phyloP scores from a whole-genome alignment of 1,140 invertebrate genomes.

The roundworm (Caenorhabditis elegans) region DNA sequence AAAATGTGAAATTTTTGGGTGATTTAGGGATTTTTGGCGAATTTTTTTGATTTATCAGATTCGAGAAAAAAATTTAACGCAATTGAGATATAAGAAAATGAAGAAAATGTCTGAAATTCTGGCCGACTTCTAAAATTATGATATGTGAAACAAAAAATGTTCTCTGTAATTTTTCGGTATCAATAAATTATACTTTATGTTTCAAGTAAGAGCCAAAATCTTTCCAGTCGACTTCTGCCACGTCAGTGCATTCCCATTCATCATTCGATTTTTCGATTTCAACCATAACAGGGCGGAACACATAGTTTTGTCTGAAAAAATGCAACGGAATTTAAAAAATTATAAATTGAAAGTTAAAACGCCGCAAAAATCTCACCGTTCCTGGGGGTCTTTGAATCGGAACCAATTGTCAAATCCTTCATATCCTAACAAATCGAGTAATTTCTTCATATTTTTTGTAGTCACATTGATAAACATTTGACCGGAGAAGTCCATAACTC shows the following conservation, averaged over 20 bases:
- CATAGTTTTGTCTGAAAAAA: neutral
- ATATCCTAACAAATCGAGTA: neutral
- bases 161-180: no score
- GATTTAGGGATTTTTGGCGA: no score
- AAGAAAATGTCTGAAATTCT: no score
- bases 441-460: neutral
- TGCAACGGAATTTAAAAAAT: no score
- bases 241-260: neutral
- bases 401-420: neutral
- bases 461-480: neutral
- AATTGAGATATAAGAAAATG: no score
- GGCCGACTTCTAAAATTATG: no score
- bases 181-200: neutral
- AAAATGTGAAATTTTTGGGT: no score
- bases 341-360: no score
- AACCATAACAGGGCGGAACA: neutral
- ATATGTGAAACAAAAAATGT: no score
- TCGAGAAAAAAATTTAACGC: no score
- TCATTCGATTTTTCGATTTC: neutral
- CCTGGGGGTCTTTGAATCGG: neutral
- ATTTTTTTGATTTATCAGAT: no score
- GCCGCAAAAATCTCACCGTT: neutral
- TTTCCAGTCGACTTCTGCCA: neutral
- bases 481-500: neutral
- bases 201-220: neutral